Evolutionary conservation across 2,888 invertebrate genomes (phyloP), one percentile per base, ranked within the genome.

Genomic region (Drosophila nigritarsus): DNA sequence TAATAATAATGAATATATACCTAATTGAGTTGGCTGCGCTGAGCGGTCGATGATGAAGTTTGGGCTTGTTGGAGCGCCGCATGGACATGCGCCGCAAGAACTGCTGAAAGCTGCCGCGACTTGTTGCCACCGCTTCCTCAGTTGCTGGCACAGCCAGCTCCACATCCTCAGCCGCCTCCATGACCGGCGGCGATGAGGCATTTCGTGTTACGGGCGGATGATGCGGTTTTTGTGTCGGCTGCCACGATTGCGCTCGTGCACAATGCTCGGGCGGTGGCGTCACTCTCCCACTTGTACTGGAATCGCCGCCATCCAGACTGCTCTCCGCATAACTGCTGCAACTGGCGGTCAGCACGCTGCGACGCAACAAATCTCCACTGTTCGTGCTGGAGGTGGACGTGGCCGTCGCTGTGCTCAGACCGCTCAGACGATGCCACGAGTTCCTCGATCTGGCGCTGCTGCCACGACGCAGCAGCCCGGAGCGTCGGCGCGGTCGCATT

Each of bases 191-290:
- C 11, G 94, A 94, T 15, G 94, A 94, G 32, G 90, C 93, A 82
- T 94, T 94, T 32, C 94, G 92, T 20, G 93, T 89, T 48, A 95
- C 93, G 1, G 93, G 92, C 48, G 92, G 91, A 69, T 94, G 93
- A 65, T 80, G 72, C 27, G 63, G 32, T 42, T 72, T 67, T 40
- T 65, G 68, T 73, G 82, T 75, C 73, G 92, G 90, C 68, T 93
- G 93, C 89, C 93, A 91, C 2, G 93, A 93, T 54, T 91, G 92
- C 0, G 90, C 89, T 7, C 93, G 90, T 18, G 86, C 68, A 30
- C 29, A 20, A 18, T 42, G 24, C 18, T 70, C 75, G 0, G 34
- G 36, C 32, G 71, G 56, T 32, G 75, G 60, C 7, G 63, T 64
- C 2, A n/a, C 50, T 11, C 15, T n/a, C 1, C 36, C 51, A 4